Base-by-base conservation (phyloP, 2,797 vertebrate species). In the Fistularia tabacaria region DNA sequence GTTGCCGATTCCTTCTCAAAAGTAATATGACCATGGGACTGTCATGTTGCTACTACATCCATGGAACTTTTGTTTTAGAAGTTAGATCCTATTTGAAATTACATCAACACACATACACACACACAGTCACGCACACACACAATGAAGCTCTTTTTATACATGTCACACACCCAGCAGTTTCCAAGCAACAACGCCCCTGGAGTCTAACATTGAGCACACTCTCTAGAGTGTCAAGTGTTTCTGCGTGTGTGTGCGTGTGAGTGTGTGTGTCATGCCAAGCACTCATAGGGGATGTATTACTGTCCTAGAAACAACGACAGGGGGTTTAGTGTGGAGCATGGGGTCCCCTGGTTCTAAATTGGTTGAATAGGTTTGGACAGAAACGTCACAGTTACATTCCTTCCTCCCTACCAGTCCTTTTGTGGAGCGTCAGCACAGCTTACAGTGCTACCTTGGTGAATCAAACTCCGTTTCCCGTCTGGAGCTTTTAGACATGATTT, bases 371-470 rank as follows among this genome's bases (percentile, higher is more conserved):
- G 43, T 77, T 64, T 41, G 54, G 60, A 62, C 45, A 48, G 38
- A 68, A 60, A 38, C 1, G 45, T 59, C 58, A 37, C 54, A 49
- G 54, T 25, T 69, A 50, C 66, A 68, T 74, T 79, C 66, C 59
- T 64, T 51, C 42, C 14, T 52, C 46, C 9, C 38, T 43, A 54
- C 1, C 59, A 45, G 63, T 49, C 65, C 64, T 80, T 76, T 71
- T 73, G 64, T 60, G 75, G 73, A 56, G 62, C 9, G 1, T 68
- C 57, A 63, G 59, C 38, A 66, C 64, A 66, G 71, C 54, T 56
- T 52, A 13, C 46, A 59, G 49, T 11, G 49, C 54, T 54, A 59
- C 46, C 50, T 54, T 14, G 57, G 42, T 37, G 36, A 52, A 45
- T 71, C 46, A 58, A 44, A 57, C 43, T 47, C 25, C 36, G 47